These are phyloP conservation scores for Phainopepla nitens DNA, from an alignment of 2,113 vertebrate species.

Conservation along the genomic window DNA sequence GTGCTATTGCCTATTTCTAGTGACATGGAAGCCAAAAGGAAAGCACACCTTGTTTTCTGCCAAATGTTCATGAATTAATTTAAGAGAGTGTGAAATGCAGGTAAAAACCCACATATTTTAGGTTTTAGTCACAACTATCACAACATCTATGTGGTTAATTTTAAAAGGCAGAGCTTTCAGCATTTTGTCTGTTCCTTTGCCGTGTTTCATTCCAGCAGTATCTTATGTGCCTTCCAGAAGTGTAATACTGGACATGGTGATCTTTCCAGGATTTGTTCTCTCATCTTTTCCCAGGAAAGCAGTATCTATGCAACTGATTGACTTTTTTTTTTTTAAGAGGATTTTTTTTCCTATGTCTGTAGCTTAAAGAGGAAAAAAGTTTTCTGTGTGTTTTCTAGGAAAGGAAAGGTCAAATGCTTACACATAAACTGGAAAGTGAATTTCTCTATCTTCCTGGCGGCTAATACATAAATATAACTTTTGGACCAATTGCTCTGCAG, in stretches of 20 bases:
- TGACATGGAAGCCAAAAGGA: neutral
- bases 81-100: neutral
- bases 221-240: neutral
- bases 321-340: neutral
- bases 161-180: neutral
- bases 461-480: neutral
- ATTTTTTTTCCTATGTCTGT: neutral
- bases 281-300: neutral
- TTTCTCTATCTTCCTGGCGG: neutral
- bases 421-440: neutral
- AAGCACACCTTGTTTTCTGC: neutral
- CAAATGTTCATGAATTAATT: neutral
- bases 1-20: neutral
- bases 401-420: neutral
- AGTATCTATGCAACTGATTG: neutral
- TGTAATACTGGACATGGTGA: neutral
- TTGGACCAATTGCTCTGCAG: neutral
- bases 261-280: neutral
- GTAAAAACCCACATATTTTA: neutral
- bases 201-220: neutral
- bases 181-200: neutral
- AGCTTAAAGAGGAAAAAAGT: neutral
- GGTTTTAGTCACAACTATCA: neutral
- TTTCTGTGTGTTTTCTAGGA: neutral
- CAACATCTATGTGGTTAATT: neutral